Base-by-base conservation (phyloP, 2,113 vertebrate genomes). In the Hemiscyllium ocellatum region DNA sequence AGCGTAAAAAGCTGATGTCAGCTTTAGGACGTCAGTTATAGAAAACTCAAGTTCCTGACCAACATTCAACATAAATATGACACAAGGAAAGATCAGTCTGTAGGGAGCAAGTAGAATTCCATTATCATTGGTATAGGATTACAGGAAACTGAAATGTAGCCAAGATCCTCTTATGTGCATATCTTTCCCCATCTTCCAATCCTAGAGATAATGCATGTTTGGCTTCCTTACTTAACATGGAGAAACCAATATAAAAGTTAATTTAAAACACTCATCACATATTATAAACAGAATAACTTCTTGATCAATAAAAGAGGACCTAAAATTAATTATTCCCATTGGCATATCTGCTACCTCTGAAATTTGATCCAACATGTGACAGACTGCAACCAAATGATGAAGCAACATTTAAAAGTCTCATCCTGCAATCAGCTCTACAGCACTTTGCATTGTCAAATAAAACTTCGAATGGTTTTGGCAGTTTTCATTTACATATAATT, bases 401-500 rank as follows among this genome's bases (percentile, higher is more conserved):
- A 95, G 4, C 4, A 33, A n/a, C 33, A 66, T 68, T 93, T 61
- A 61, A 61, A 26, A 89, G n/a, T 83, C 87, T 94, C 37, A 20
- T 24, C 91, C 26, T 42, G 19, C n/a, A 69, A 22, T 70, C 66
- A 6, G 91, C 65, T 70, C 37, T 1, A 42, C 4, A 20, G 33
- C 65, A 72, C 94, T 72, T 72, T 76, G 47, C 50, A 47, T 95
- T 69, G 94, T 95, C 94, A 95, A 66, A 76, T 95, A 52, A 95
- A 97, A 96, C 96, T 97, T 97, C 86, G 96, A 96, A 97, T 96
- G 95, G 96, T 95, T 97, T 96, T 96, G 96, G 96, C 96, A 96
- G 96, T 97, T 97, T 97, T 97, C 97, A 98, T 98, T 98, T 98
- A 96, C 97, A 98, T 97, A 97, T 97, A 97, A 98, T 98, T 97